These are phyloP conservation scores for Pantherophis alleghaniensis DNA, from an alignment of 2,797 vertebrate species.

Conservation along the genomic window DNA sequence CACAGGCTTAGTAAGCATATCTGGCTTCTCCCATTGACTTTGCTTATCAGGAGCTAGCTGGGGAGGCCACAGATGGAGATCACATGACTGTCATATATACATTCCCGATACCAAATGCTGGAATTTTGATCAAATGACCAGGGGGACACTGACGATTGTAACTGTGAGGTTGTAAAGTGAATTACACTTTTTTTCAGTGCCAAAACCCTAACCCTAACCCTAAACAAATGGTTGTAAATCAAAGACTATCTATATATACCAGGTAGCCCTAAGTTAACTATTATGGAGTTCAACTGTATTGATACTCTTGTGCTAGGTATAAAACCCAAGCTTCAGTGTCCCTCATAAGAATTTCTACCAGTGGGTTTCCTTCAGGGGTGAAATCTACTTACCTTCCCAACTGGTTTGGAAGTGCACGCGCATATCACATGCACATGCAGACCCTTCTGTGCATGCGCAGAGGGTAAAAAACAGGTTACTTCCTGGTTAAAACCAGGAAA, in stretches of 20 bases:
- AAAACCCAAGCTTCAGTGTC: not conserved
- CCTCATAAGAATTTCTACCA: constrained; percentile 1
- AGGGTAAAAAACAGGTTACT: too few relatives aligned
- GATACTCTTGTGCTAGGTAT: not conserved
- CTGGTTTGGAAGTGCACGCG: too few relatives aligned
- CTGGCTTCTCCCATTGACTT: too few relatives aligned
- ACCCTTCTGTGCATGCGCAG: too few relatives aligned
- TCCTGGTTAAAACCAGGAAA: too few relatives aligned
- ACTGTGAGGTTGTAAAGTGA: not conserved
- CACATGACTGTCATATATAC: not conserved
- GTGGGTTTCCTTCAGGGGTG: not conserved
- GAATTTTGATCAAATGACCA: not conserved
- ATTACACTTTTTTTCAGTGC: not conserved
- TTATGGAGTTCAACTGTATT: not conserved
- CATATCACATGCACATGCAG: too few relatives aligned
- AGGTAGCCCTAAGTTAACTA: not conserved
- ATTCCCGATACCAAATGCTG: not conserved
- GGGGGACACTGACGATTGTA: not conserved
- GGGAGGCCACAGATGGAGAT: not conserved
- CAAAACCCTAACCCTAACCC: not conserved
- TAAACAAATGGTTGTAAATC: not conserved
- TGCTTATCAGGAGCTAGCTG: too few relatives aligned
- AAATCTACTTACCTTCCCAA: too few relatives aligned
- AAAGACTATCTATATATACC: not conserved
- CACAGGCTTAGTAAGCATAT: not conserved